Percentiles rank a stretch among this genome's conserved stretches.
Evolutionary conservation across 2,797 vertebrate genomes (phyloP).

Genomic region (Pipistrellus nathusii): DNA sequence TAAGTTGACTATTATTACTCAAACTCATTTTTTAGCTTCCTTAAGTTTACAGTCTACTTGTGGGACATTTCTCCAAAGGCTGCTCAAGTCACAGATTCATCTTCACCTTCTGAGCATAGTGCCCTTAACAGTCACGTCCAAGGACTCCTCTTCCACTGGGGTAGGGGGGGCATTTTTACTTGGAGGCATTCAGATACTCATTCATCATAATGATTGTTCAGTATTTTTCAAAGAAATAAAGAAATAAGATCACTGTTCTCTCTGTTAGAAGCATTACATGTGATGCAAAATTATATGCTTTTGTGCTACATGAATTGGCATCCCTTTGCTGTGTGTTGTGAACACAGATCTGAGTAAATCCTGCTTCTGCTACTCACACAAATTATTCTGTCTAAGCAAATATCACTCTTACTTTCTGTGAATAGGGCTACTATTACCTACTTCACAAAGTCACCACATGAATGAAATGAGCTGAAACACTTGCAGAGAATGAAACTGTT

Average conservation of each 20-base stretch:
- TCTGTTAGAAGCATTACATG: not conserved
- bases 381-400: not conserved
- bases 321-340: not conserved
- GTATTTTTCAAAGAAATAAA: constrained; percentile 16
- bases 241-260: not conserved
- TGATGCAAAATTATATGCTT: not conserved
- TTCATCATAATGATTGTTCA: not conserved
- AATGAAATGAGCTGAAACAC: not conserved
- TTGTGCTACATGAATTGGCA: not conserved
- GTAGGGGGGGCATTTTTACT: not conserved
- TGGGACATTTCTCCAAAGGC: constrained; percentile 32
- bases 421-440: not conserved
- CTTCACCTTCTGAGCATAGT: not conserved
- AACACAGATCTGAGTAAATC: not conserved
- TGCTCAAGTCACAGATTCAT: constrained; percentile 33
- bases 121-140: not conserved
- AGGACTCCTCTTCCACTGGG: not conserved
- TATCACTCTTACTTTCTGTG: not conserved
- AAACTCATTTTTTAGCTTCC: constrained; percentile 70
- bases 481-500: not conserved
- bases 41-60: constrained; percentile 60
- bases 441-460: not conserved
- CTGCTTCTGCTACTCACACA: not conserved
- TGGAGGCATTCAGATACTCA: not conserved
- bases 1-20: constrained; percentile 74